phyloP scores from a whole-genome alignment of 2,888 invertebrate species.

The Diloba caeruleocephala region DNA sequence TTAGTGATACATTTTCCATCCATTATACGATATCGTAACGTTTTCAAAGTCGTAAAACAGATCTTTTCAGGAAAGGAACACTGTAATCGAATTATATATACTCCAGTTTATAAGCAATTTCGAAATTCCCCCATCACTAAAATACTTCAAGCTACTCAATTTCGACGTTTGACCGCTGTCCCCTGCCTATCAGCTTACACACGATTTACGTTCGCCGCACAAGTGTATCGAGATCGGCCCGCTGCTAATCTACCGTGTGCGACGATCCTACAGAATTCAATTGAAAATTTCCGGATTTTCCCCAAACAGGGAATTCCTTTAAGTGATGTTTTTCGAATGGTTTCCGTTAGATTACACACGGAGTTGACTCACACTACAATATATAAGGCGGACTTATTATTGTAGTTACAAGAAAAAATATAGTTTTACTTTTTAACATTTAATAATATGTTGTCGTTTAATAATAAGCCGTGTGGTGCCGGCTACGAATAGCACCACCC shows the following conservation, averaged over 20 bases:
- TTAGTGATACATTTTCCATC: no score
- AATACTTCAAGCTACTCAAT: conserved; percentile 35
- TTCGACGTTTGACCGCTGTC: conserved; percentile 46
- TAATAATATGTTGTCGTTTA: no score
- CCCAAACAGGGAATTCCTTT: conserved; percentile 68
- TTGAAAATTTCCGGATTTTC: conserved; percentile 78
- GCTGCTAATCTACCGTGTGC: conserved; percentile 80
- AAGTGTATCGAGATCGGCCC: conserved; percentile 63
- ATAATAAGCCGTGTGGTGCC: no score
- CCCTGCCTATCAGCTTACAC: conserved; percentile 63
- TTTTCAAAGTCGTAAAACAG: no score
- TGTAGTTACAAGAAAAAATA: no score
- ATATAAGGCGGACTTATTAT: neutral
- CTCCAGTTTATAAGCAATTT: conserved; percentile 8
- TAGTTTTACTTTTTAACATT: no score
- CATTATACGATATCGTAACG: no score
- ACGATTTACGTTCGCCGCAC: conserved; percentile 70
- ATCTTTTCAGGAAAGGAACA: no score
- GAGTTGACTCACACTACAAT: conserved; percentile 32
- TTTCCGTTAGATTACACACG: conserved; percentile 77
- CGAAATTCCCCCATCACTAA: conserved; percentile 21
- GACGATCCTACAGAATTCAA: conserved; percentile 77
- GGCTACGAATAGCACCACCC: no score
- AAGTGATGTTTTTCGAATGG: conserved; percentile 78
- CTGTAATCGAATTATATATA: no score